phyloP scores from a whole-genome alignment of 2,113 vertebrate species.

The Nannobrachium achirus region DNA sequence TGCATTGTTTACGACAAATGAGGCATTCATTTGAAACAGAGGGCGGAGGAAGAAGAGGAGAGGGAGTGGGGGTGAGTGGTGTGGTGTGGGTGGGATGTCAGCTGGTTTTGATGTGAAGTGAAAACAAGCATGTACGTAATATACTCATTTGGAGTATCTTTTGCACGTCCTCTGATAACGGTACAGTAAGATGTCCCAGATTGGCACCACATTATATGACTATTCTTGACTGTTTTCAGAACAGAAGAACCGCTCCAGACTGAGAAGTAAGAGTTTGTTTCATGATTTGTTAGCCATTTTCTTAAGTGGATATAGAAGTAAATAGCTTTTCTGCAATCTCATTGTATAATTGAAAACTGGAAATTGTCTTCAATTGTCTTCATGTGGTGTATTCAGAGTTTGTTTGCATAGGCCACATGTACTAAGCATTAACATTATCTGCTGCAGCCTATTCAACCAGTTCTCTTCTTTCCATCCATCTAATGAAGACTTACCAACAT shows the following conservation, averaged over 20 bases:
- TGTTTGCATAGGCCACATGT: background rate
- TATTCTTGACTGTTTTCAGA: constrained; percentile 18
- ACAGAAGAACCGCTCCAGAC: constrained; percentile 17
- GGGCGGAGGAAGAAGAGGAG: constrained; percentile 30
- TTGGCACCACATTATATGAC: constrained; percentile 8
- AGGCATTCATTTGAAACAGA: constrained; percentile 14
- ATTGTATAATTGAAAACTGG: background rate
- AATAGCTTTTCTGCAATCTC: background rate
- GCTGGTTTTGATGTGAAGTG: constrained; percentile 83
- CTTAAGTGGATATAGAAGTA: background rate
- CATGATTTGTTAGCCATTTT: constrained; percentile 3
- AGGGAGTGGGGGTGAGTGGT: background rate
- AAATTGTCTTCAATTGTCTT: background rate
- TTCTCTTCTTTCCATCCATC: too few relatives aligned
- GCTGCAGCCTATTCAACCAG: background rate
- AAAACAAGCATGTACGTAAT: constrained; percentile 53
- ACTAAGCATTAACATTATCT: background rate
- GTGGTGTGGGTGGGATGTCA: constrained; percentile 62
- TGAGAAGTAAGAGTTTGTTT: constrained; percentile 56
- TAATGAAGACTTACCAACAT: background rate
- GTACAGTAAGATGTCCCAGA: constrained; percentile 40
- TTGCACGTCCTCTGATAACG: constrained; percentile 35
- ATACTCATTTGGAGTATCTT: constrained; percentile 53
- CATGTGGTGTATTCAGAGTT: background rate
- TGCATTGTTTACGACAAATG: too few relatives aligned